phyloP scores from a whole-genome alignment of 2,888 invertebrate species.

The Callinectes sapidus region DNA sequence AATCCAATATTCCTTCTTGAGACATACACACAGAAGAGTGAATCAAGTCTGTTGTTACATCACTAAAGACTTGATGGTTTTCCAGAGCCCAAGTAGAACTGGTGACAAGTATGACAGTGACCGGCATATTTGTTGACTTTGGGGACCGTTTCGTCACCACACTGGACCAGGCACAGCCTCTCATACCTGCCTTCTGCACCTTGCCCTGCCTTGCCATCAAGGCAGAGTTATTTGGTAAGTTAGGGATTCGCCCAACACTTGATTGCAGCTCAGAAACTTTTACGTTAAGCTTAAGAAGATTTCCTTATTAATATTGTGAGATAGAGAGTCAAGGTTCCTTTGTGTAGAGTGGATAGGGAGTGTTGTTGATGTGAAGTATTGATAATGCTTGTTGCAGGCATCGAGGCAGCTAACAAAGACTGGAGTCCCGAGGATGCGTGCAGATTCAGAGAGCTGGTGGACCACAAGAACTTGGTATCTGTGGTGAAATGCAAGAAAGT shows the following conservation, averaged over 20 bases:
- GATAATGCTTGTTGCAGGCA: constrained; percentile 76
- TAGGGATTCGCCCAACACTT: too few relatives aligned
- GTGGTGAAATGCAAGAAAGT: constrained; percentile 76
- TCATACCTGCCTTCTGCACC: constrained; percentile 79
- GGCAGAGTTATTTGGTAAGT: constrained; percentile 81
- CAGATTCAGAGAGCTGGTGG: constrained; percentile 84
- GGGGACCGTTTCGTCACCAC: constrained; percentile 81
- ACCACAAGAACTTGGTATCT: constrained; percentile 84
- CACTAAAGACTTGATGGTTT: neutral
- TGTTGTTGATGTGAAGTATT: neutral
- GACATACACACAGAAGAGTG: neutral
- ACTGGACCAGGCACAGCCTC: constrained; percentile 79
- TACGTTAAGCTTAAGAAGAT: neutral
- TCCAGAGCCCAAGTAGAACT: constrained; percentile 47
- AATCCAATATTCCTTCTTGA: too few relatives aligned
- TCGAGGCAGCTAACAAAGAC: constrained; percentile 80
- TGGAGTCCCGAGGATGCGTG: constrained; percentile 86
- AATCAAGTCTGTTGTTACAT: neutral
- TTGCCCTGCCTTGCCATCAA: constrained; percentile 83
- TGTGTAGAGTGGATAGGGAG: neutral
- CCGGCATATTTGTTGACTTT: constrained; percentile 82
- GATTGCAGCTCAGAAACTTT: too few relatives aligned
- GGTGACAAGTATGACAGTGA: constrained; percentile 77
- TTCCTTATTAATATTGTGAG: neutral
- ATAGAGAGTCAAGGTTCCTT: too few relatives aligned